Percentiles rank a stretch among this genome's conserved stretches.
These are phyloP conservation scores for Leptinotarsa lineolata DNA, from an alignment of 1,140 invertebrate species.

Conservation along the genomic window DNA sequence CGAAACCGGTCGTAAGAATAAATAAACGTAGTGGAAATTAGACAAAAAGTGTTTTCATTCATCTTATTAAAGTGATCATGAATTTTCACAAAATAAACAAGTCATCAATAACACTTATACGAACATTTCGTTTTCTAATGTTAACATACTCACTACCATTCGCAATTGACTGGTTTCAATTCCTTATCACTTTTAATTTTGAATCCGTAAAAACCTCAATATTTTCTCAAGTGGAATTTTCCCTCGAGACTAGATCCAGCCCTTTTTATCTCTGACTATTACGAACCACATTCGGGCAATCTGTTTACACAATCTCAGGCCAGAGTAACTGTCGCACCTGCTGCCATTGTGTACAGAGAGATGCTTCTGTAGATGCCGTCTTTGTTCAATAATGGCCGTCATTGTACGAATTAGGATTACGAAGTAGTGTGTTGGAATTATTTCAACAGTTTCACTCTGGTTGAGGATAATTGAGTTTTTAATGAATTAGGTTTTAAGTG, in stretches of 20 bases:
- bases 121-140: too few species aligned
- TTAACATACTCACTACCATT: too few species aligned
- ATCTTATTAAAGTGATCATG: too few species aligned
- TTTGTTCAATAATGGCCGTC: constrained; percentile 17
- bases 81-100: too few species aligned
- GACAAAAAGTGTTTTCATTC: too few species aligned
- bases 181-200: too few species aligned
- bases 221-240: background rate
- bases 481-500: background rate
- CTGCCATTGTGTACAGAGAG: constrained; percentile 1
- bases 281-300: background rate
- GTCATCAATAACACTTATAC: too few species aligned
- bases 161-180: too few species aligned
- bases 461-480: constrained; percentile 11
- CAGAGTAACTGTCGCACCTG: background rate
- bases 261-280: background rate
- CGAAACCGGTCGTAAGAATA: too few species aligned
- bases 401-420: constrained; percentile 13
- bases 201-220: too few species aligned
- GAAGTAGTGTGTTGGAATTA: constrained; percentile 13
- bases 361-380: background rate
- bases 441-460: background rate
- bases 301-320: constrained; percentile 5
- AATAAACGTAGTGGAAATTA: too few species aligned
- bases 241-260: background rate